Conservation (phyloP, 1,140 invertebrate species). For the Marisa cornuarietis region DNA sequence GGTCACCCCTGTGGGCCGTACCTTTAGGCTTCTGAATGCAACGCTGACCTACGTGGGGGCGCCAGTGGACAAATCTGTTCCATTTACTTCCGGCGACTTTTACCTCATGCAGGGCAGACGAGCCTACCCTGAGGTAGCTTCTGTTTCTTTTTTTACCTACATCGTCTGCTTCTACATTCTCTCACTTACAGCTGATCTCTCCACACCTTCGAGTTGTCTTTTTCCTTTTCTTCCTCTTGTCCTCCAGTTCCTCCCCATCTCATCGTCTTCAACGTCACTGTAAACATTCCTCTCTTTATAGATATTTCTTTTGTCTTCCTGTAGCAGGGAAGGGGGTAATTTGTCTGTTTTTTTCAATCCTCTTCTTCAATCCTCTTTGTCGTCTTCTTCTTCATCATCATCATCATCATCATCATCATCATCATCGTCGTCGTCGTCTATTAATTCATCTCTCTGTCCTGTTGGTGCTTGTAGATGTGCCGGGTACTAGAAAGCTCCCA, state of each 20-base stretch:
- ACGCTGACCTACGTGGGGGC: conserved; percentile 20
- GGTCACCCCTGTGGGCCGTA: conserved; percentile 74
- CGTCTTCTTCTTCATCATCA: neutral
- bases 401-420: neutral
- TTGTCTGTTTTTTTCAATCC: neutral
- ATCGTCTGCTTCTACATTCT: neutral
- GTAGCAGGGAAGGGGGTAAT: neutral
- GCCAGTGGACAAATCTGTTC: conserved; percentile 5
- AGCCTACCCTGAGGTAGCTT: conserved; percentile 9
- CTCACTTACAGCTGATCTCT: neutral
- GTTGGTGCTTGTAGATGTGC: conserved; percentile 5
- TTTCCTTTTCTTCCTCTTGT: neutral
- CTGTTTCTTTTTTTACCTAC: neutral
- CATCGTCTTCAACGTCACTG: too few relatives aligned
- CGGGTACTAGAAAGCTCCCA: neutral
- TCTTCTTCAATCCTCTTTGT: neutral
- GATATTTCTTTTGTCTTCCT: neutral
- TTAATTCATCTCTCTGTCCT: neutral
- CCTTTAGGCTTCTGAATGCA: conserved; percentile 17
- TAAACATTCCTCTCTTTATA: neutral
- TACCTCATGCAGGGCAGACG: neutral
- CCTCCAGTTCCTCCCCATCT: neutral
- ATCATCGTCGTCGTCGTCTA: too few relatives aligned
- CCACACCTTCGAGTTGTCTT: too few relatives aligned
- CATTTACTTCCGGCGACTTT: neutral